Percentiles rank a stretch among this genome's conserved stretches.
These are phyloP conservation scores for Helogale parvula DNA, from an alignment of 2,113 vertebrate species.

Conservation along the genomic window DNA sequence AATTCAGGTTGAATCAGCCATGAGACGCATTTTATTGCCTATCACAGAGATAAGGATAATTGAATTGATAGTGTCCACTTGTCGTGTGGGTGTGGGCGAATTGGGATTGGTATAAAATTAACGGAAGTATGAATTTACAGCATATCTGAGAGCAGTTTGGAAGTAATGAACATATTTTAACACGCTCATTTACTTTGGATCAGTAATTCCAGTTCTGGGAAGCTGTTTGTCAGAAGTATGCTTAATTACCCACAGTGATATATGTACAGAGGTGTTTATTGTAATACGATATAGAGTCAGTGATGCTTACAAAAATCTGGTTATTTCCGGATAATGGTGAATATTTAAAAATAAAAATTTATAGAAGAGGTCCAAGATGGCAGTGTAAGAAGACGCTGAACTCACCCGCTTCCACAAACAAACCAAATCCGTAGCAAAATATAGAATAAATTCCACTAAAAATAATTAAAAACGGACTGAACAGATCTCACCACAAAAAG, in stretches of 20 bases:
- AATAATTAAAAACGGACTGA: not conserved
- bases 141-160: not conserved
- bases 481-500: not conserved
- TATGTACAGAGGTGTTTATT: conserved; percentile 3
- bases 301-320: conserved; percentile 11
- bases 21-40: not conserved
- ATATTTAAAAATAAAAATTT: not conserved
- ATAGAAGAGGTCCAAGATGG: not conserved
- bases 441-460: not conserved
- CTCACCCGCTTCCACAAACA: not conserved
- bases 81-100: not conserved
- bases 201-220: conserved; percentile 54
- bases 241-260: conserved; percentile 37
- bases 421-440: not conserved
- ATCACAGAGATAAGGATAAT: not conserved
- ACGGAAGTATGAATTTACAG: not conserved
- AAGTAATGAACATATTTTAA: conserved; percentile 41
- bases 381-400: not conserved
- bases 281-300: not conserved
- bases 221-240: conserved; percentile 32
- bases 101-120: not conserved
- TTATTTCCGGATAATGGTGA: not conserved
- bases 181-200: conserved; percentile 38
- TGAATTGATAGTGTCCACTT: not conserved
- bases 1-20: not conserved